Evolutionary conservation across 2,113 vertebrate genomes (phyloP), one percentile per base, ranked within the genome.

Genomic region (Fregetta grallaria): DNA sequence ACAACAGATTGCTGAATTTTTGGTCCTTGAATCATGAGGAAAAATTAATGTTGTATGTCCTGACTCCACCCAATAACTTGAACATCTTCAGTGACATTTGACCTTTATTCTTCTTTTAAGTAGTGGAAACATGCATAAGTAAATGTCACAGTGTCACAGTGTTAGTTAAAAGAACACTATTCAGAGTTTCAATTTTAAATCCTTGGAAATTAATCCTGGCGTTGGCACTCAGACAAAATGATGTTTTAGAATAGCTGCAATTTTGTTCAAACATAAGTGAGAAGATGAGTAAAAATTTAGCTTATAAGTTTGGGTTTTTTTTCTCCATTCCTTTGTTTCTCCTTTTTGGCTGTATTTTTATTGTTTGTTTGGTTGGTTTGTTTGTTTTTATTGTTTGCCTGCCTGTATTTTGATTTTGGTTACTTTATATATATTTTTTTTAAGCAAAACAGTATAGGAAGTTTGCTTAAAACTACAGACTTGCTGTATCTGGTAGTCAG

Each of bases 91-190:
- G 36, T 94, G 87, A 85, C 89, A 75, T 95, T 93, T 49, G 42
- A 94, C 87, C 47, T 95, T 91, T 84, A 74, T 89, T 97, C 50
- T 95, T 86, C 58, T 78, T 91, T 89, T 88, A 80, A 95, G 68
- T 89, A 65, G 50, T 90, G 88, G 83, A 94, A 97, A 95, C 58
- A n/a, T 47, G 58, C 15, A 4, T 77, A 95, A 94, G 55, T 86
- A 76, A 82, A 91, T 38, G 74, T 88, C 38, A 49, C n/a, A 68
- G 76, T 47, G 52, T 81, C 40, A 76, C 11, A 59, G 10, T 42
- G 47, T 85, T 91, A 91, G 11, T 47, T 16, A 79, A 19, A 90
- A 77, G 29, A 94, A 34, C 27, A 34, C 38, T 67, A 62, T 42
- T 83, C 44, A 93, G 55, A 93, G 6, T 29, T 94, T 62, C 17